Conservation (phyloP, 2,888 invertebrate species). For the Empis stercorea region DNA sequence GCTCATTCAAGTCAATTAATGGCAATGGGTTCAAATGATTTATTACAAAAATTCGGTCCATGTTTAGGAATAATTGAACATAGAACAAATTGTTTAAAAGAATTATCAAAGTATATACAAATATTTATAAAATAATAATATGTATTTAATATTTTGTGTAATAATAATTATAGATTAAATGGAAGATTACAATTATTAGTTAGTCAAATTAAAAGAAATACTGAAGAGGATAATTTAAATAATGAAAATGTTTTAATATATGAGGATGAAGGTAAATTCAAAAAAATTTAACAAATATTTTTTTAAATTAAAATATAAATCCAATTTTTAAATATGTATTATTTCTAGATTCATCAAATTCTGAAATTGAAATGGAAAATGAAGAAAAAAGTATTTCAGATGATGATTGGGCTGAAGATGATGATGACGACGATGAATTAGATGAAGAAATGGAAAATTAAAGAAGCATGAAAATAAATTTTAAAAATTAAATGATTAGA, state of each 20-base stretch:
- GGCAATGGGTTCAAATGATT: conserved; percentile 29
- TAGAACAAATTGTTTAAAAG: conserved; percentile 27
- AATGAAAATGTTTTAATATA: conserved; percentile 25
- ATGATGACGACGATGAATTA: conserved; percentile 18
- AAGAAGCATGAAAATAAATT: too few species aligned
- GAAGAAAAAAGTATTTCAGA: conserved; percentile 17
- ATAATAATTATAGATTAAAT: conserved; percentile 21
- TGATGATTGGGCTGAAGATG: conserved; percentile 19
- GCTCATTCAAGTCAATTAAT: conserved; percentile 34
- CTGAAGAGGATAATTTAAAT: conserved; percentile 24
- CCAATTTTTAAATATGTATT: not conserved
- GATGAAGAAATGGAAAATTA: conserved; percentile 19
- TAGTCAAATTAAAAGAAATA: conserved; percentile 31
- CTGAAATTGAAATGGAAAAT: conserved; percentile 19
- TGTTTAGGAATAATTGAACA: conserved; percentile 35
- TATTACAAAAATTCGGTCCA: conserved; percentile 28
- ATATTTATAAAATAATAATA: conserved; percentile 18
- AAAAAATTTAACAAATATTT: not conserved
- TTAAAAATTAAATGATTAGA: not conserved
- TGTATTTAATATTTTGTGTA: not conserved
- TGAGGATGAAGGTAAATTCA: conserved; percentile 26
- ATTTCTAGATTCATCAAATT: conserved; percentile 19
- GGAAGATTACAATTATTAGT: conserved; percentile 32
- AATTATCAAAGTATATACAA: conserved; percentile 28
- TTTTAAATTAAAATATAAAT: too few species aligned